A percentile compares a stretch with the other conserved stretches of the same genome.
These are phyloP conservation scores for Copsychus sechellarum DNA, from an alignment of 2,113 vertebrate genomes.

Conservation along the genomic window DNA sequence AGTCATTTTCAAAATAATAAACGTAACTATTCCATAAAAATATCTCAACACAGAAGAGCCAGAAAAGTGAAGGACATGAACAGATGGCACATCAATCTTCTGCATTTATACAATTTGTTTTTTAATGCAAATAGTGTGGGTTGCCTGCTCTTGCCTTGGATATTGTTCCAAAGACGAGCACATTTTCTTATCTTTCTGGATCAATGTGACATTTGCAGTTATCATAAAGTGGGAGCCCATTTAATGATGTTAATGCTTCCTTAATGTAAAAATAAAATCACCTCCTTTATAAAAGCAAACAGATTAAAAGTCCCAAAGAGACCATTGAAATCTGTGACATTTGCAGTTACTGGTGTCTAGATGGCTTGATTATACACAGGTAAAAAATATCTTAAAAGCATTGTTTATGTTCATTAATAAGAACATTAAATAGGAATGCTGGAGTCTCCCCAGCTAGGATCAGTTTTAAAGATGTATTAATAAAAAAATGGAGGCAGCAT, in stretches of 20 bases:
- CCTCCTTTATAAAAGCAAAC: slow-evolving; percentile 84
- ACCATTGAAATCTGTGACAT: slow-evolving; percentile 81
- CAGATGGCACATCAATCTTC: slow-evolving; percentile 87
- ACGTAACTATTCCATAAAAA: slow-evolving; percentile 86
- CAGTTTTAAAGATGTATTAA: slow-evolving; percentile 50
- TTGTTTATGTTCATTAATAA: slow-evolving; percentile 77
- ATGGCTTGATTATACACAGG: slow-evolving; percentile 77
- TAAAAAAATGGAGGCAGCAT: slow-evolving; percentile 38
- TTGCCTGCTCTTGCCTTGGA: slow-evolving; percentile 82
- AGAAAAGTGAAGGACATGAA: slow-evolving; percentile 85
- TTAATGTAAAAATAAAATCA: slow-evolving; percentile 88
- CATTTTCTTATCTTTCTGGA: slow-evolving; percentile 87
- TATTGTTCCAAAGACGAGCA: slow-evolving; percentile 86
- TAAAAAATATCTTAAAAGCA: slow-evolving; percentile 70
- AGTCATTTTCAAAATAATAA: slow-evolving; percentile 86
- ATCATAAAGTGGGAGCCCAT: slow-evolving; percentile 85
- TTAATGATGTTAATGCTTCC: slow-evolving; percentile 87
- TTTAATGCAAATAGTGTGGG: slow-evolving; percentile 88
- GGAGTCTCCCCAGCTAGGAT: slow-evolving; percentile 10
- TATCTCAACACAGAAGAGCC: slow-evolving; percentile 85
- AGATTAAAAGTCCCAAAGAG: slow-evolving; percentile 82
- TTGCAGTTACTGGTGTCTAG: slow-evolving; percentile 74
- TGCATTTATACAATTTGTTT: slow-evolving; percentile 88
- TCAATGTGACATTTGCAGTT: slow-evolving; percentile 90
- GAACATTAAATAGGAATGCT: slow-evolving; percentile 62